Conservation (phyloP, 2,113 vertebrate species). For the Notechis scutatus region DNA sequence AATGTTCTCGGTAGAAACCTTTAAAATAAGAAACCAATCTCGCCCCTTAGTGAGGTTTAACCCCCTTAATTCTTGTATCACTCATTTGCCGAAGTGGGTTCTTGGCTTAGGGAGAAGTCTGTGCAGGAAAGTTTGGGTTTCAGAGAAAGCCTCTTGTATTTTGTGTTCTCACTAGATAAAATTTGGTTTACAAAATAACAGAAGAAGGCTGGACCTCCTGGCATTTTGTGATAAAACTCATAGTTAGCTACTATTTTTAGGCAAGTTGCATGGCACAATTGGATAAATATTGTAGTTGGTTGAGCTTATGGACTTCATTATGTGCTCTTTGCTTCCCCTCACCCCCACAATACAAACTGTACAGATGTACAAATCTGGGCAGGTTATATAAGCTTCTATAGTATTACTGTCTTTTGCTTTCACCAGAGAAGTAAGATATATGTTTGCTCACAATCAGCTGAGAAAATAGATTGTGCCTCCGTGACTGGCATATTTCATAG, state of each 20-base stretch:
- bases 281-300: neutral
- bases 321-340: accelerated
- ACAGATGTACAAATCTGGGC: neutral
- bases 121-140: neutral
- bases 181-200: neutral
- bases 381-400: neutral
- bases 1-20: neutral
- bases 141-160: neutral
- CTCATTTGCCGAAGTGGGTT: neutral
- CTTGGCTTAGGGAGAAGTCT: neutral
- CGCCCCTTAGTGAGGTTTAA: too few species aligned
- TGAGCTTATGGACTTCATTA: neutral
- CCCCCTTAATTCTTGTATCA: neutral
- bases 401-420: neutral
- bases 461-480: neutral
- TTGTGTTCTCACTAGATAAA: neutral
- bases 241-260: neutral
- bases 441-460: neutral
- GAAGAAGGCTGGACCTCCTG: neutral
- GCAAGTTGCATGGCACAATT: neutral
- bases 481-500: neutral
- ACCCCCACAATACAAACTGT: too few species aligned
- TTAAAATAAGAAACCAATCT: neutral
- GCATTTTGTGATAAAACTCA: neutral
- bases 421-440: neutral